Conservation (phyloP, 1,140 invertebrate species). For the Brachionus rotundiformis region DNA sequence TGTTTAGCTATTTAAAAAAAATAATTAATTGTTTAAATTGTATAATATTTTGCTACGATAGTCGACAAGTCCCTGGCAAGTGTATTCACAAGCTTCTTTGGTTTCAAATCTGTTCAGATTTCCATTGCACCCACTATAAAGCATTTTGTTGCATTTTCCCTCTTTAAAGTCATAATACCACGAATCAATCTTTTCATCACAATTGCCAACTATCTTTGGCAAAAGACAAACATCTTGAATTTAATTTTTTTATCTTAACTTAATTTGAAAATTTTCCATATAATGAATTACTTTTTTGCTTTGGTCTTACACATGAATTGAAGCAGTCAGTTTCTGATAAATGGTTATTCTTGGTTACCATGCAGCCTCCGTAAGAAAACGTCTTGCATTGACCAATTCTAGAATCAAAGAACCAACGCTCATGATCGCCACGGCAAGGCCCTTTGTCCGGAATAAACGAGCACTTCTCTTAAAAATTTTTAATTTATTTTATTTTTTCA, state of each 20-base stretch:
- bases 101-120: slow-evolving; percentile 86
- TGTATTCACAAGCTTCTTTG: slow-evolving; percentile 71
- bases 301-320: slow-evolving; percentile 73
- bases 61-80: slow-evolving; percentile 16
- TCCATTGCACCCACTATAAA: slow-evolving; percentile 68
- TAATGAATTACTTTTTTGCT: slow-evolving; percentile 38
- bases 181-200: slow-evolving; percentile 53
- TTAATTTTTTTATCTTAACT: not conserved
- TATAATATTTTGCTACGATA: not conserved
- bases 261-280: not conserved
- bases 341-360: slow-evolving; percentile 76
- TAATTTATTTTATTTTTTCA: too few relatives aligned
- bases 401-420: slow-evolving; percentile 82
- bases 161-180: slow-evolving; percentile 47
- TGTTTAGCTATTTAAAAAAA: not conserved
- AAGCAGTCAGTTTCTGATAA: slow-evolving; percentile 44
- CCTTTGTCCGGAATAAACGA: slow-evolving; percentile 75
- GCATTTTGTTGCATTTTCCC: slow-evolving; percentile 18
- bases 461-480: slow-evolving; percentile 78
- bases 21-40: not conserved
- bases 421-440: slow-evolving; percentile 71
- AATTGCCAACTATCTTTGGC: slow-evolving; percentile 50
- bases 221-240: slow-evolving; percentile 68
- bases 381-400: slow-evolving; percentile 83
- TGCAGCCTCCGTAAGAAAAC: slow-evolving; percentile 90